These are phyloP conservation scores for Epiblema foenella DNA, from an alignment of 2,888 invertebrate species.

Conservation along the genomic window DNA sequence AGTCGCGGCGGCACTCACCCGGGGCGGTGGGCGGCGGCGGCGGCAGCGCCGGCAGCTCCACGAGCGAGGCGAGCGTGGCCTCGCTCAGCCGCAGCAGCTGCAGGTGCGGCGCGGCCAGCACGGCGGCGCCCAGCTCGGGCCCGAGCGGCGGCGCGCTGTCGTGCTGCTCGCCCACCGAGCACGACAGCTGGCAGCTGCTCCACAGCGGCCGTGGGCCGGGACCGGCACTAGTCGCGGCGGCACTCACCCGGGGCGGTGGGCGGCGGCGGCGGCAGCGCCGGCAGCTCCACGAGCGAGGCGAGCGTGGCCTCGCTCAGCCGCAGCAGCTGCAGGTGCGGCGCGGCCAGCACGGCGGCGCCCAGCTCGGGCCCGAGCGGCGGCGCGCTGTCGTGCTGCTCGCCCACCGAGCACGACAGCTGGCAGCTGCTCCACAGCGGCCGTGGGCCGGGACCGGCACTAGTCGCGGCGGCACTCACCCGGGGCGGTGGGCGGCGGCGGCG, in stretches of 20 bases:
- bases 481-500: slow-evolving; percentile 62
- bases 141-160: slow-evolving; percentile 89
- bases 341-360: slow-evolving; percentile 91
- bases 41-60: slow-evolving; percentile 93
- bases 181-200: slow-evolving; percentile 94
- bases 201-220: slow-evolving; percentile 97
- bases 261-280: slow-evolving; percentile 87
- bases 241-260: slow-evolving; percentile 58
- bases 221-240: slow-evolving; percentile 93
- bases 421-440: no score
- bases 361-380: slow-evolving; percentile 90
- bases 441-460: no score
- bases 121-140: slow-evolving; percentile 90
- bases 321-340: slow-evolving; percentile 94
- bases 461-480: slow-evolving; percentile 54
- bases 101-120: slow-evolving; percentile 93
- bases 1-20: slow-evolving; percentile 87
- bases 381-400: slow-evolving; percentile 94
- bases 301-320: slow-evolving; percentile 93
- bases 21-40: slow-evolving; percentile 64
- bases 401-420: no score
- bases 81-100: slow-evolving; percentile 94
- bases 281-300: slow-evolving; percentile 95
- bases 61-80: slow-evolving; percentile 93
- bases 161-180: slow-evolving; percentile 96